Evolutionary conservation across 2,888 invertebrate genomes (phyloP).

Genomic region (Idaea biselata): DNA sequence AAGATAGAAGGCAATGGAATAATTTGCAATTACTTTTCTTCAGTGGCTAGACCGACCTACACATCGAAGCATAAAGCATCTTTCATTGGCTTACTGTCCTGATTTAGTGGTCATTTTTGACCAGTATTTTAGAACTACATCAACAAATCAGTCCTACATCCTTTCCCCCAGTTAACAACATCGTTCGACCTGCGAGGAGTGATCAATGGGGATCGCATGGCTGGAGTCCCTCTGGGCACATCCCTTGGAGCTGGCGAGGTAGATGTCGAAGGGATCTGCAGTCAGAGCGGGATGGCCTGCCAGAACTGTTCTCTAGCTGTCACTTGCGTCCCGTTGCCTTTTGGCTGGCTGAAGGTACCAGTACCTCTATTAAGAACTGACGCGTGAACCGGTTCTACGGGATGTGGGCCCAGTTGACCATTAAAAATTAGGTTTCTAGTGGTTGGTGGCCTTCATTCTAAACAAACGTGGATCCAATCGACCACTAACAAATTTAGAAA

Average conservation of each 20-base stretch:
- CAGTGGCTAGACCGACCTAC: background rate
- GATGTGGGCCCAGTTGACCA: no score
- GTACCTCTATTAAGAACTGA: background rate
- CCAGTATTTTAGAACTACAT: background rate
- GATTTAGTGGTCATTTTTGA: background rate
- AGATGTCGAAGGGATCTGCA: slow-evolving; percentile 69
- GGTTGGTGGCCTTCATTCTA: no score
- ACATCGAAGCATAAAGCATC: no score
- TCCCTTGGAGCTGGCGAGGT: slow-evolving; percentile 61
- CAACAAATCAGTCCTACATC: background rate
- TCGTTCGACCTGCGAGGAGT: slow-evolving; percentile 63
- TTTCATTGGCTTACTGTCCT: background rate
- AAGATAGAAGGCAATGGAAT: background rate
- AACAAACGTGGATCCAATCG: no score
- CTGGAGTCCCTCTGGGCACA: slow-evolving; percentile 60
- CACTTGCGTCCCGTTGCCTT: slow-evolving; percentile 61
- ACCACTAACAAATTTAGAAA: no score
- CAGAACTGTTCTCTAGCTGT: slow-evolving; percentile 63
- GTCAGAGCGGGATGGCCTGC: slow-evolving; percentile 56
- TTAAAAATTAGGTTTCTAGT: no score
- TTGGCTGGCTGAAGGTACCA: slow-evolving; percentile 66
- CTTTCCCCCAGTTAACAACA: slow-evolving; percentile 44
- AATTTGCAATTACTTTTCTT: background rate
- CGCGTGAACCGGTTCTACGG: no score
- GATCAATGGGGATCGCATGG: slow-evolving; percentile 68